Evolutionary conservation across 2,888 invertebrate species (phyloP).

Genomic region (Ophion ellenae): DNA sequence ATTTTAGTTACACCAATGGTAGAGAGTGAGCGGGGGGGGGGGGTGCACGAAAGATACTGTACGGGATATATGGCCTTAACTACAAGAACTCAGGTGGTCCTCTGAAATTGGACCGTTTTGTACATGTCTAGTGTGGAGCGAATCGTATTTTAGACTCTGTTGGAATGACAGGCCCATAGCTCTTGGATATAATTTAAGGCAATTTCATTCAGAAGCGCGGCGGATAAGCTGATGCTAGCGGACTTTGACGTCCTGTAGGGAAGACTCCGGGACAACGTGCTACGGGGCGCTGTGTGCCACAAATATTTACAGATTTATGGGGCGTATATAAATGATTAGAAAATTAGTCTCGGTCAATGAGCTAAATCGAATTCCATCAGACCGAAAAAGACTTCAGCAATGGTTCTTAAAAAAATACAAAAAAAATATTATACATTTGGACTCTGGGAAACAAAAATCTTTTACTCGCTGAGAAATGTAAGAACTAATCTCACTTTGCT

Average conservation of each 20-base stretch:
- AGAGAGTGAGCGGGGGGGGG: not conserved
- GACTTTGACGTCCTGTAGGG: not conserved
- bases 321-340: not conserved
- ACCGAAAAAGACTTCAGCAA: not conserved
- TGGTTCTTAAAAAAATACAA: not conserved
- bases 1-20: not conserved
- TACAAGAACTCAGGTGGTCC: conserved; percentile 79
- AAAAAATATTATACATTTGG: not conserved
- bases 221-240: not conserved
- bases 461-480: not conserved
- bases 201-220: conserved; percentile 39
- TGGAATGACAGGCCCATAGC: conserved; percentile 38
- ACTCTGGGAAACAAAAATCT: not conserved
- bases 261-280: not conserved
- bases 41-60: not conserved
- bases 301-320: not conserved
- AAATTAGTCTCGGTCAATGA: not conserved
- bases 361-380: not conserved
- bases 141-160: conserved; percentile 61
- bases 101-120: conserved; percentile 81
- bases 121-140: conserved; percentile 77
- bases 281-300: not conserved
- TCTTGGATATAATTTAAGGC: conserved; percentile 44
- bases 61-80: conserved; percentile 16
- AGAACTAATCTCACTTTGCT: not conserved